Percentiles rank a stretch among this genome's conserved stretches.
Evolutionary conservation across 2,797 vertebrate genomes (phyloP).

Genomic region (Paratrypauchen microcephalus): DNA sequence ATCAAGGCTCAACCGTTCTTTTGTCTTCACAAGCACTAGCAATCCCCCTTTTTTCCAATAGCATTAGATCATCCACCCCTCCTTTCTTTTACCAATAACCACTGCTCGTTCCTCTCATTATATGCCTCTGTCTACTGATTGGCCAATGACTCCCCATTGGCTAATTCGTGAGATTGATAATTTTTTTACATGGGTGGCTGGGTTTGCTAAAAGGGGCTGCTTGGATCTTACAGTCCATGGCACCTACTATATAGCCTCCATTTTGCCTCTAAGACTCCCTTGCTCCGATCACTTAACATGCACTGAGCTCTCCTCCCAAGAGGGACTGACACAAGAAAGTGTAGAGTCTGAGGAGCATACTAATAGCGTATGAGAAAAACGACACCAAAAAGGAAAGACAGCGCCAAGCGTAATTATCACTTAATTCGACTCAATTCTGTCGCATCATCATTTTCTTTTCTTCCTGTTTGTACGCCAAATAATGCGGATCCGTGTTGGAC

Average conservation of each 20-base stretch:
- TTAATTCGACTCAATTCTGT: slow-evolving; percentile 71
- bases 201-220: slow-evolving; percentile 48
- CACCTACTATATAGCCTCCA: slow-evolving; percentile 39
- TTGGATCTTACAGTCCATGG: slow-evolving; percentile 38
- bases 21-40: slow-evolving; percentile 48
- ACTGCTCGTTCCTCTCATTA: slow-evolving; percentile 49
- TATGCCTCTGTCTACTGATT: slow-evolving; percentile 52
- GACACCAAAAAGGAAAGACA: slow-evolving; percentile 23
- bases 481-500: slow-evolving; percentile 17
- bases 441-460: slow-evolving; percentile 54
- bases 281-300: slow-evolving; percentile 72
- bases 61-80: slow-evolving; percentile 22
- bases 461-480: slow-evolving; percentile 30
- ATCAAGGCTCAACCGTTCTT: slow-evolving; percentile 60
- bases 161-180: slow-evolving; percentile 69
- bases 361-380: slow-evolving; percentile 63
- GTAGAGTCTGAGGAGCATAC: slow-evolving; percentile 64
- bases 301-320: slow-evolving; percentile 64
- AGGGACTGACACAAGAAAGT: slow-evolving; percentile 60
- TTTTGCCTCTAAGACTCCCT: slow-evolving; percentile 51
- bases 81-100: neutral
- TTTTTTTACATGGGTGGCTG: slow-evolving; percentile 54
- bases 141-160: slow-evolving; percentile 59
- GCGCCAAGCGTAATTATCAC: slow-evolving; percentile 59
- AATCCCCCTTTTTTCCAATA: slow-evolving; percentile 27